Base-by-base conservation (phyloP, 2,797 vertebrate genomes). In the Xenentodon cancila region DNA sequence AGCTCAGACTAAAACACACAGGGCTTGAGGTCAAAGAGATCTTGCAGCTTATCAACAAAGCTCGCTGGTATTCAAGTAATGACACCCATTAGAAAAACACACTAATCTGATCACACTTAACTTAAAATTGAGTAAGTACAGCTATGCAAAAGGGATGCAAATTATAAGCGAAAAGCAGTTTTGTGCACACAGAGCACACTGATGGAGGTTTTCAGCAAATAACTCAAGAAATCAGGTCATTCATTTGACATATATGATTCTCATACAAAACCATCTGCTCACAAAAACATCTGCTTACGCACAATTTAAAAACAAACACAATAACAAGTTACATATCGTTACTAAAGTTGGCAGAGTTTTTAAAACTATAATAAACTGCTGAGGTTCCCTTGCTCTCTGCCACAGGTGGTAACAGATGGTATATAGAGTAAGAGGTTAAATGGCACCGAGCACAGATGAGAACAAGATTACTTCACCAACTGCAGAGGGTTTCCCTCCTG, bases 1-100 rank as follows among this genome's bases (percentile, higher is more conserved):
- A 66, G 64, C 75, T 77, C 81, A 88, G 85, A 89, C 77, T 67
- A 71, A 84, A 86, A 84, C 81, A 82, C 30, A 21, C 50, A n/a
- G 47, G 63, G 44, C 65, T 71, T 73, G 73, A 87, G 80, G 84
- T 80, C 77, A 83, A 50, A 73, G 25, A 77, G 47, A 81, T 81
- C 79, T 74, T 54, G 62, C 25, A 45, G 40, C 25, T 64, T 53
- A 54, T 46, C 61, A 64, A 19, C 45, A 57, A 58, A 53, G 30
- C 50, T 44, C 1, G 1, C 68, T 30, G 32, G 46, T 46, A 40
- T 32, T 22, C 12, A 5, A 71, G 46, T 37, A 67, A 68, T 46
- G 45, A 37, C 43, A 61, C 16, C n/a, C 15, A 57, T 52, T 43
- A 57, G 8, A 47, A 67, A 40, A 68, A 67, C 51, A 17, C 50